Percentiles rank a stretch among this genome's conserved stretches.
phyloP scores from a whole-genome alignment of 2,888 invertebrate species.

The Osedax frankpressi region DNA sequence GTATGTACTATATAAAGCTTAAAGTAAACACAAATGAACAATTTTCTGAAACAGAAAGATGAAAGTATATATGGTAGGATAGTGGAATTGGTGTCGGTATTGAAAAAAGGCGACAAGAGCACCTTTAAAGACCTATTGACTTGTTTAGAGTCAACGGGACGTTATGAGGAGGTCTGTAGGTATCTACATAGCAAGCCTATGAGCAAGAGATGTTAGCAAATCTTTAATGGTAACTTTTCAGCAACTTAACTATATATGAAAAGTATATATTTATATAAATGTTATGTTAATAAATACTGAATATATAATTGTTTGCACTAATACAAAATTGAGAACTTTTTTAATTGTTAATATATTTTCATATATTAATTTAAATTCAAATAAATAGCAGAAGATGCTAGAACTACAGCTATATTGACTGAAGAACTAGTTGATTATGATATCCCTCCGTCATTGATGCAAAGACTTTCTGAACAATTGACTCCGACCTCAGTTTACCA shows the following conservation, averaged over 20 bases:
- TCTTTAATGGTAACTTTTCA: no score
- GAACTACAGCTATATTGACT: neutral
- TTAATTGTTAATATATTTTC: no score
- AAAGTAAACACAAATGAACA: no score
- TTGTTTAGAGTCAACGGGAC: slow-evolving; percentile 19
- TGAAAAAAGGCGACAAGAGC: slow-evolving; percentile 25
- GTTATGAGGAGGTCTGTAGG: neutral
- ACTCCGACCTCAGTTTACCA: neutral
- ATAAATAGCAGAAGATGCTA: neutral
- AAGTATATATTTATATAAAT: no score
- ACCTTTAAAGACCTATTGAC: slow-evolving; percentile 21
- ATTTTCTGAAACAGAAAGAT: slow-evolving; percentile 18
- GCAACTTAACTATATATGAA: no score
- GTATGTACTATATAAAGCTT: no score
- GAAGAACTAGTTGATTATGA: neutral
- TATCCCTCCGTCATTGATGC: neutral
- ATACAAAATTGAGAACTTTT: no score
- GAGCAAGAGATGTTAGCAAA: neutral
- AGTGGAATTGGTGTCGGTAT: slow-evolving; percentile 24
- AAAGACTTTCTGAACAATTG: neutral
- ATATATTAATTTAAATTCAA: neutral
- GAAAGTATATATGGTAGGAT: slow-evolving; percentile 22
- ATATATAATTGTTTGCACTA: no score
- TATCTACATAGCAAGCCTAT: neutral
- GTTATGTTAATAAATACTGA: no score